Percentiles rank a stretch among this genome's conserved stretches.
These are phyloP conservation scores for Bombus affinis DNA, from an alignment of 1,140 invertebrate genomes.

Conservation along the genomic window DNA sequence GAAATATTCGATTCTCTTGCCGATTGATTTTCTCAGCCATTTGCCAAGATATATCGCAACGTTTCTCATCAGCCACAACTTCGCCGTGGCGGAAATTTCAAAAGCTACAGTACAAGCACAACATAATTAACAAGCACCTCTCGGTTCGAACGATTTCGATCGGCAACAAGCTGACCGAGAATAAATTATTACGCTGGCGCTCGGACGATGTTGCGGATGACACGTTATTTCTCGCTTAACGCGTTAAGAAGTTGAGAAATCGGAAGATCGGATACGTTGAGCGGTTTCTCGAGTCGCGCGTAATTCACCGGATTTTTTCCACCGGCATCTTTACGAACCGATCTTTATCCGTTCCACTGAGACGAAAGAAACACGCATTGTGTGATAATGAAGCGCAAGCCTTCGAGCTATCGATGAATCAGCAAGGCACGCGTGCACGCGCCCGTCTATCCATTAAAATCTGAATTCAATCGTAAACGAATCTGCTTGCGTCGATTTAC, in stretches of 20 bases:
- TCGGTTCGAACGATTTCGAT: too few species aligned
- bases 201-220: too few species aligned
- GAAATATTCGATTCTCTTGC: too few species aligned
- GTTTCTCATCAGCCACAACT: too few species aligned
- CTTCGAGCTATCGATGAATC: conserved; percentile 24
- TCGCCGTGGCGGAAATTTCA: too few species aligned
- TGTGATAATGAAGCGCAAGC: conserved; percentile 20
- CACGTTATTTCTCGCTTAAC: not conserved
- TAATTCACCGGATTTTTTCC: not conserved
- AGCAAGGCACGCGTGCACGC: not conserved
- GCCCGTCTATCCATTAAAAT: conserved; percentile 17
- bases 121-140: too few species aligned
- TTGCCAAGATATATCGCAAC: too few species aligned
- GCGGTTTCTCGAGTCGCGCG: not conserved
- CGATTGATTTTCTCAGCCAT: too few species aligned
- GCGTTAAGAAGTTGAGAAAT: not conserved
- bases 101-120: too few species aligned
- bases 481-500: not conserved
- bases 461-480: conserved; percentile 24
- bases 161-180: too few species aligned
- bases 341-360: not conserved
- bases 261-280: not conserved
- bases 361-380: conserved; percentile 7
- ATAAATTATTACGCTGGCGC: too few species aligned
- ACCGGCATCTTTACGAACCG: not conserved